These are phyloP conservation scores for Kryptolebias ocellatus DNA, from an alignment of 2,797 vertebrate species.

Conservation along the genomic window DNA sequence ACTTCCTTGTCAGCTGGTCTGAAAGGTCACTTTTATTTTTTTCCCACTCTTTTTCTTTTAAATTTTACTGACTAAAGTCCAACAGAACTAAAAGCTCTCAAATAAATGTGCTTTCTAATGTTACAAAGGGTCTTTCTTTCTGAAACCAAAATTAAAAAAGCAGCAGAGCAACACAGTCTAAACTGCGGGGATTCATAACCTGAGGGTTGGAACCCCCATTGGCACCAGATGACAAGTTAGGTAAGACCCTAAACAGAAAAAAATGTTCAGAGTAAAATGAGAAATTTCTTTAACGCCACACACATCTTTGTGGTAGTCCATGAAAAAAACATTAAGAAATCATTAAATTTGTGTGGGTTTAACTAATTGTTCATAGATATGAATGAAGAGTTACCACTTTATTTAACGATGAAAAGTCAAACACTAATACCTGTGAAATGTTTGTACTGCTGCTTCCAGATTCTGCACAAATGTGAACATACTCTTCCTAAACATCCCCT, in stretches of 20 bases:
- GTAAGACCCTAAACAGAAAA: constrained; percentile 22
- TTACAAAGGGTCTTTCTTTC: neutral
- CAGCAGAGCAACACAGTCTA: neutral
- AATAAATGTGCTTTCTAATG: constrained; percentile 38
- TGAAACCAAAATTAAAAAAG: neutral
- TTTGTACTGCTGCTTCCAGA: no score
- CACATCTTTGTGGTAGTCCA: no score
- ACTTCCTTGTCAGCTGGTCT: constrained; percentile 75
- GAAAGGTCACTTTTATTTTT: constrained; percentile 42
- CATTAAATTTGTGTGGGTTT: no score
- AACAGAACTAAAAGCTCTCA: constrained; percentile 33
- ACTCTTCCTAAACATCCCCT: no score
- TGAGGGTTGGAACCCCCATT: no score
- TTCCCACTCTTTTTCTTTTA: constrained; percentile 17
- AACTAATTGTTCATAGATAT: no score
- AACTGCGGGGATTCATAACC: no score
- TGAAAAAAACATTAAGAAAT: no score
- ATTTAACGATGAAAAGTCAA: no score
- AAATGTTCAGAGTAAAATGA: constrained; percentile 1
- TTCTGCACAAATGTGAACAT: no score
- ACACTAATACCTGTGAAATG: no score
- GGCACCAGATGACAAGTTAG: neutral
- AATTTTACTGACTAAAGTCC: constrained; percentile 45
- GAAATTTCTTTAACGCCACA: neutral
- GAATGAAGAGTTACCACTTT: no score